Evolutionary conservation across 30 jellyfish, hydroid and myxozoan species (phyloP), one percentile per base, ranked within the genome.

Genomic region (Turritopsis dohrnii): DNA sequence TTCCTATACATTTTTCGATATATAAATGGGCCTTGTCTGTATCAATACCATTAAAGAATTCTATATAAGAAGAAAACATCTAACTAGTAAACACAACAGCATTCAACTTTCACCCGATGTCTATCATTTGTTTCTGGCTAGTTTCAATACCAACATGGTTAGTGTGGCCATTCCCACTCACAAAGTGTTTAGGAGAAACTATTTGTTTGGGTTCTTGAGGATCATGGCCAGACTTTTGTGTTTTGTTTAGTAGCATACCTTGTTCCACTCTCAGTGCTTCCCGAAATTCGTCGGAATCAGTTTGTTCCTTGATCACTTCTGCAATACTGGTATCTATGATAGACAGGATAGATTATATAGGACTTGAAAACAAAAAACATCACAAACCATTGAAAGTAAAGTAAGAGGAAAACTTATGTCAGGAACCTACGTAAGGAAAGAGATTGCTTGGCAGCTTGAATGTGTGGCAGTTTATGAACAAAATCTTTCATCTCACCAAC

Each of bases 401-500:
- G n/a, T n/a, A n/a, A n/a, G n/a, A n/a, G n/a, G n/a, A n/a, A n/a
- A n/a, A n/a, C n/a, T n/a, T n/a, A n/a, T n/a, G n/a, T 27, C 28
- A 69, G 9, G 0, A 16, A 52, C 81, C 85, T 94, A 84, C 96
- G 99, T 81, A 86, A 74, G n/a, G 96, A 86, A 65, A 94, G 81
- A 21, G 96, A 83, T 29, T 90, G 82, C 75, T 94, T 94, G 7
- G 97, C 97, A 8, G 99, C 99, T 83, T 94, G 96, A 20, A 94
- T 88, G 54, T 94, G 97, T 1, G 99, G 99, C 24, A 94, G 79
- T 75, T 94, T 94, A 30, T 89, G 96, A 20, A 94, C 99, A 83
- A 94, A 94, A 30, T 94, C 96, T 53, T 94, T 94, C 96, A 94
- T 94, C 72, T 94, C 99, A 25, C 98, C 96, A 66, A 88, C 98